These are phyloP conservation scores for Copidosoma floridanum DNA, from an alignment of 1,140 invertebrate genomes.

Conservation along the genomic window DNA sequence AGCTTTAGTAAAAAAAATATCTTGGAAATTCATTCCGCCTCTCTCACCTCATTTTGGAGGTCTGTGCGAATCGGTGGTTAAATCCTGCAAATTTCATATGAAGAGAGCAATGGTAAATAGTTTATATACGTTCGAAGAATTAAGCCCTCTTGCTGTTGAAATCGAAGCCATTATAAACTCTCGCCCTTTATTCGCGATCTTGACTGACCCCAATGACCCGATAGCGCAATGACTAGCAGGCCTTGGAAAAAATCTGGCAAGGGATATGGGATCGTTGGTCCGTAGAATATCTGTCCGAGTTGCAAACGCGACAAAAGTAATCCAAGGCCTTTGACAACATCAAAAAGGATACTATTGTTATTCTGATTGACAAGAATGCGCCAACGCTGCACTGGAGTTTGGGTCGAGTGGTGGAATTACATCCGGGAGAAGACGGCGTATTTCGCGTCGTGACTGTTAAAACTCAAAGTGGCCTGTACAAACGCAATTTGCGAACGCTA, in stretches of 20 bases:
- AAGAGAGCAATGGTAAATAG: not conserved
- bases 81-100: slow-evolving; percentile 7
- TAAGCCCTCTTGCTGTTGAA: not conserved
- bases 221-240: not conserved
- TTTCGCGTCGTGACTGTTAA: not conserved
- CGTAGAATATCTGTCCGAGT: not conserved
- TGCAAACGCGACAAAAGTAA: not conserved
- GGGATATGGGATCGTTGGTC: not conserved
- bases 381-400: not conserved
- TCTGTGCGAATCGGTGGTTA: slow-evolving; percentile 30
- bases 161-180: slow-evolving; percentile 3
- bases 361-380: not conserved
- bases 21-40: slow-evolving; percentile 29
- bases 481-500: too few relatives aligned
- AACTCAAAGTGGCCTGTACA: not conserved
- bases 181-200: not conserved
- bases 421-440: not conserved
- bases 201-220: not conserved
- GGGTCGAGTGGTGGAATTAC: not conserved
- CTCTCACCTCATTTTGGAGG: slow-evolving; percentile 27
- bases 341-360: not conserved
- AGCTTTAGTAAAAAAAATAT: not conserved
- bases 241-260: not conserved
- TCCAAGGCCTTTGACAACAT: not conserved
- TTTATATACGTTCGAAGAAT: not conserved